phyloP scores from a whole-genome alignment of 2,888 invertebrate genomes.

The Mesodorylaimus sp. region DNA sequence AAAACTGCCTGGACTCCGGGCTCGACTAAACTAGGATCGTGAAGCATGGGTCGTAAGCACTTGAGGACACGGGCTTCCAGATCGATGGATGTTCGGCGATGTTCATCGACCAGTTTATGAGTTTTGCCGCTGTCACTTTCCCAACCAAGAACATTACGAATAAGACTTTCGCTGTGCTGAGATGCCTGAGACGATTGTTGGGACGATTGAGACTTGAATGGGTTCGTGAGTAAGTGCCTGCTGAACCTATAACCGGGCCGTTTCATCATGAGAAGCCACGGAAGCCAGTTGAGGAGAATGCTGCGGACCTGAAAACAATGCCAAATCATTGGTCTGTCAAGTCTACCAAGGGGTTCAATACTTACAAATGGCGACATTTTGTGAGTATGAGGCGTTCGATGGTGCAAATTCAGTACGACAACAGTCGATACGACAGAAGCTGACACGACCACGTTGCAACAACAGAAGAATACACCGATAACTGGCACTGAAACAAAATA shows the following conservation, averaged over 20 bases:
- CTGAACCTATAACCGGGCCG: background rate
- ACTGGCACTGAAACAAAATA: background rate
- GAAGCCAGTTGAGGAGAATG: constrained; percentile 5
- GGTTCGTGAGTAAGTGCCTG: too few species aligned
- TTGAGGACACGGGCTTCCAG: too few species aligned
- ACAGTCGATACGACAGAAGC: constrained; percentile 12
- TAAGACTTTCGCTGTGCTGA: background rate
- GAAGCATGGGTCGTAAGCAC: too few species aligned
- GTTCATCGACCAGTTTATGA: background rate
- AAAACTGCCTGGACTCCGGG: background rate
- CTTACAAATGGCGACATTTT: constrained; percentile 9
- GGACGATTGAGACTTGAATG: too few species aligned
- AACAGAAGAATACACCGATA: constrained; percentile 46
- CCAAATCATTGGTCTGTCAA: background rate
- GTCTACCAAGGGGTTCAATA: background rate
- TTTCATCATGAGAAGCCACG: constrained; percentile 7
- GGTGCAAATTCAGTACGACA: constrained; percentile 12
- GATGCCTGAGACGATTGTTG: background rate
- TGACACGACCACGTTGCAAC: constrained; percentile 37
- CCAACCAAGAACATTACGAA: background rate
- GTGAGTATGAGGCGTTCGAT: constrained; percentile 11
- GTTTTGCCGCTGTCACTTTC: background rate
- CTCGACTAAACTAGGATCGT: too few species aligned
- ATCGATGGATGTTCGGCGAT: too few species aligned
- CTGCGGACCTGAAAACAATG: background rate